These are phyloP conservation scores for Physeter macrocephalus DNA, from an alignment of 2,113 vertebrate genomes.

Conservation along the genomic window DNA sequence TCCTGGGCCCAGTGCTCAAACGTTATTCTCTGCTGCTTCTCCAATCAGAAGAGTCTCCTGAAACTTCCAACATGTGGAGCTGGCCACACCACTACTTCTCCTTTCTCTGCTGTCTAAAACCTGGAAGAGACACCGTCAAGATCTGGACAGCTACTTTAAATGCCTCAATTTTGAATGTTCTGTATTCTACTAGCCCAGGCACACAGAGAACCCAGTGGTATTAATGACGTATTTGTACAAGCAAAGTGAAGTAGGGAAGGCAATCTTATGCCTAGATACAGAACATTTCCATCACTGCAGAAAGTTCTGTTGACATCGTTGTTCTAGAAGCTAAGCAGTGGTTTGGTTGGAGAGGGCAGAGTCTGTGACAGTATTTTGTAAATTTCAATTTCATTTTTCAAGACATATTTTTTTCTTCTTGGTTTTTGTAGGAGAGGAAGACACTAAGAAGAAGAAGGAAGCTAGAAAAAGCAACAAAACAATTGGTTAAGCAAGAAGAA, in stretches of 20 bases:
- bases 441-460: slow-evolving; percentile 79
- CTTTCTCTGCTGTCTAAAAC: not conserved
- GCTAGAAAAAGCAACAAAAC: slow-evolving; percentile 84
- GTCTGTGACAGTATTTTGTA: not conserved
- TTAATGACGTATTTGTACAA: not conserved
- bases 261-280: not conserved
- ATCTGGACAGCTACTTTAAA: not conserved
- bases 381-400: not conserved
- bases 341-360: not conserved
- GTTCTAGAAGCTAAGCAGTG: not conserved
- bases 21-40: not conserved
- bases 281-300: not conserved
- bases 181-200: not conserved
- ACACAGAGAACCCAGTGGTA: not conserved
- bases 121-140: not conserved
- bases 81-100: not conserved
- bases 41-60: not conserved
- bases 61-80: not conserved
- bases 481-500: slow-evolving; percentile 88
- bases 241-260: not conserved
- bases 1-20: not conserved
- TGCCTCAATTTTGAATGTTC: not conserved
- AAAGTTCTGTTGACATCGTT: not conserved
- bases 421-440: slow-evolving; percentile 71
- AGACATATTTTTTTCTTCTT: not conserved